Percentiles rank a stretch among this genome's conserved stretches.
Evolutionary conservation across 2,797 vertebrate species (phyloP).

Genomic region (Sphenopsis melanotis): DNA sequence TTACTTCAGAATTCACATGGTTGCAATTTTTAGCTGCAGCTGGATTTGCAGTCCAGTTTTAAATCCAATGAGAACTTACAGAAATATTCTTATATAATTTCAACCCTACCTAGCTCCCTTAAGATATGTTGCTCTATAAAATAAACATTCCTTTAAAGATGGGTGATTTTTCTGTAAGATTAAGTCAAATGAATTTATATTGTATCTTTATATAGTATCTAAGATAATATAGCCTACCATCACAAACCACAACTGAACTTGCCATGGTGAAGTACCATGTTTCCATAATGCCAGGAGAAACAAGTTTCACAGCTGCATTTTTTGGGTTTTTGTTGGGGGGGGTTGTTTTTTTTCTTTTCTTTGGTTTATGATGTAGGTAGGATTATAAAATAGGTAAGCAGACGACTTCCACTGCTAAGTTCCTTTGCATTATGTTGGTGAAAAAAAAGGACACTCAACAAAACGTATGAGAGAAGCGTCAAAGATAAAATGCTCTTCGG

Average conservation of each 20-base stretch:
- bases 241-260: neutral
- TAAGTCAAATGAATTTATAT: neutral
- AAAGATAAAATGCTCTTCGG: neutral
- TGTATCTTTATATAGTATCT: neutral
- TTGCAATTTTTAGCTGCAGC: neutral
- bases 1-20: neutral
- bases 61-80: neutral
- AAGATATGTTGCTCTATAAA: neutral
- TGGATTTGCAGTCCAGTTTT: neutral
- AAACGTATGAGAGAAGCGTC: neutral
- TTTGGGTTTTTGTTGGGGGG: neutral
- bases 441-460: neutral
- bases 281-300: neutral
- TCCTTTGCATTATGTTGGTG: neutral
- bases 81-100: neutral
- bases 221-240: neutral
- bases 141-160: neutral
- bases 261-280: neutral
- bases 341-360: neutral
- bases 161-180: neutral
- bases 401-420: neutral
- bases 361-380: too few relatives aligned
- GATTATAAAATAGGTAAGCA: neutral
- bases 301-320: neutral
- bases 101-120: neutral